A percentile compares a stretch with the other conserved stretches of the same genome.
Conservation (phyloP, 2,888 invertebrate species). For the Phragmatobia fuliginosa region DNA sequence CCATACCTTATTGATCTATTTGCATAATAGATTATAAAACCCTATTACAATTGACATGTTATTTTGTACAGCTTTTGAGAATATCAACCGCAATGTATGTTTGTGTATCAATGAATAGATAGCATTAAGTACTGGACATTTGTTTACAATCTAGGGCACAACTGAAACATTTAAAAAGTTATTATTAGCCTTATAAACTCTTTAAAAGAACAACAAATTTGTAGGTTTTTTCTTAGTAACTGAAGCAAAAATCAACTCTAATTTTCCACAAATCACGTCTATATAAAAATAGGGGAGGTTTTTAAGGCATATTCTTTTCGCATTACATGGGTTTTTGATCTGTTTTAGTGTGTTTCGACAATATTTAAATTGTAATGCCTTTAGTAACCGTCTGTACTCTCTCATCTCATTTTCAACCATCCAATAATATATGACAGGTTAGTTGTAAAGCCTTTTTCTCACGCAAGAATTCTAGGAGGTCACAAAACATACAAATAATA, state of each 20-base stretch:
- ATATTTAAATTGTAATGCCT: too few species aligned
- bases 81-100: not conserved
- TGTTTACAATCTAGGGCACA: not conserved
- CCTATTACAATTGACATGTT: not conserved
- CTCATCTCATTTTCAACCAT: slow-evolving; percentile 6
- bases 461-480: slow-evolving; percentile 55
- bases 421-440: slow-evolving; percentile 30
- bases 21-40: slow-evolving; percentile 1
- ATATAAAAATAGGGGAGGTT: too few species aligned
- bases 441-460: slow-evolving; percentile 55
- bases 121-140: not conserved
- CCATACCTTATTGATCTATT: not conserved
- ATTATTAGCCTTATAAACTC: not conserved
- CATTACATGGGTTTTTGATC: not conserved
- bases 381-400: not conserved
- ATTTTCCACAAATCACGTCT: not conserved
- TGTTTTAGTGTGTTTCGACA: not conserved
- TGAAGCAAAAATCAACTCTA: not conserved
- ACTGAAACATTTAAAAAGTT: too few species aligned
- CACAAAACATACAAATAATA: slow-evolving; percentile 74
- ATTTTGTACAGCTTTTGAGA: not conserved
- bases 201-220: not conserved
- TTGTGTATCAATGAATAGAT: not conserved
- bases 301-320: too few species aligned
- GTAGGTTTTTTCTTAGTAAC: not conserved